Base-by-base conservation (phyloP, 2,888 invertebrate genomes). In the Zeuzera pyrina region DNA sequence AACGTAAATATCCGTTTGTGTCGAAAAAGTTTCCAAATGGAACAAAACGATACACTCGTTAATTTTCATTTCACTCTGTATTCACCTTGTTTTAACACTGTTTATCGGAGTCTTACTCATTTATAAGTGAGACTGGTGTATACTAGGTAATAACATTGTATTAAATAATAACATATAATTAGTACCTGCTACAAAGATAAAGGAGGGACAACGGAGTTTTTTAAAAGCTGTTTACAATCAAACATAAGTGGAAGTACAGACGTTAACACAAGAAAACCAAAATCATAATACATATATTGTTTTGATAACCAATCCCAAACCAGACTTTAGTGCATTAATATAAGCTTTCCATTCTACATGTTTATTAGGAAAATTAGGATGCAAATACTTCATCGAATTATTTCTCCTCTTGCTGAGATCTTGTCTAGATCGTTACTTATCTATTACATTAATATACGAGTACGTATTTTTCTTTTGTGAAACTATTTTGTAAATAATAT, bases 101-200 rank as follows among this genome's bases (percentile, higher is more conserved):
- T 64, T 64, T 63, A 63, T 58, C 57, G 52, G 55, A 42, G 46
- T 57, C 49, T 57, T 56, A 47, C 46, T 48, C 52, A 43, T 59
- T 68, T 64, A 63, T 61, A 65, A 64, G 53, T 53, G 57, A 60
- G 54, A 52, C 53, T 64, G 58, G 50, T 52, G 56, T 60, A 61
- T 48, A 57, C 65, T 69, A 58, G 57, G 54, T 76, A 76, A 76
- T 76, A 69, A 74, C 73, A 71, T 71, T 71, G 73, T 72, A 73
- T 73, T 69, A 71, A 69, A 76, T 76, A 79, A 79, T 78, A 74
- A 77, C 69, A 69, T 76, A 70, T 76, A 78, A 79, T 79, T 79
- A 78, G 68, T 71, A 69, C 74, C 65, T 66, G 73, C 66, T 58
- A 60, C 70, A 64, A 69, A 77, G 77, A 77, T 74, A 76, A 73